phyloP scores from a whole-genome alignment of 2,113 vertebrate genomes.

The Eolophus roseicapilla region DNA sequence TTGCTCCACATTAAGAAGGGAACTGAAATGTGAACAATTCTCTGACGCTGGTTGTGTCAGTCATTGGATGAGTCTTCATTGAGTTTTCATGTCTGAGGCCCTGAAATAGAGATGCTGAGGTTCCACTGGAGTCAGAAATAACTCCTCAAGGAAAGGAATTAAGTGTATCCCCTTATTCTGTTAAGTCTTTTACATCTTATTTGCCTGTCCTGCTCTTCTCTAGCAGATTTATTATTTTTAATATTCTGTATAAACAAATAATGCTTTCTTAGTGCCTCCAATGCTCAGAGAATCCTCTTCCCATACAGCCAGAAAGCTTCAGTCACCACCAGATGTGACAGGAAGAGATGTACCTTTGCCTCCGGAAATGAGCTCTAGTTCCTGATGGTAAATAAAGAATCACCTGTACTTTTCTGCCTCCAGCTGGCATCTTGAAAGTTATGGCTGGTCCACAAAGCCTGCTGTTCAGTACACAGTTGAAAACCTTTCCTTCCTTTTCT shows the following conservation, averaged over 20 bases:
- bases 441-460: rapidly evolving
- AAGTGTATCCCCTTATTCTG: not conserved
- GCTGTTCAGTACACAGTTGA: not conserved
- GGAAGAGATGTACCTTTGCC: not conserved
- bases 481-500: not conserved
- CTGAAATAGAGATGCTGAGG: not conserved
- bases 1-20: not conserved
- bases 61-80: not conserved
- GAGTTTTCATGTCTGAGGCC: not conserved
- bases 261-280: not conserved
- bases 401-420: not conserved
- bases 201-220: not conserved
- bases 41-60: rapidly evolving
- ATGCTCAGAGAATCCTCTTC: not conserved
- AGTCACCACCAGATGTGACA: not conserved
- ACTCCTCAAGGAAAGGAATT: not conserved
- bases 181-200: not conserved
- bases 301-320: not conserved
- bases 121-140: not conserved
- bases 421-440: not conserved
- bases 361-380: not conserved
- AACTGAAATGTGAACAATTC: rapidly evolving
- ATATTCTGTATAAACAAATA: not conserved
- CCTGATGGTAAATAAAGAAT: not conserved
- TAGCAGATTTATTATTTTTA: not conserved